A percentile compares a stretch with the other conserved stretches of the same genome.
Conservation (phyloP, 2,797 vertebrate species). For the Emys orbicularis region DNA sequence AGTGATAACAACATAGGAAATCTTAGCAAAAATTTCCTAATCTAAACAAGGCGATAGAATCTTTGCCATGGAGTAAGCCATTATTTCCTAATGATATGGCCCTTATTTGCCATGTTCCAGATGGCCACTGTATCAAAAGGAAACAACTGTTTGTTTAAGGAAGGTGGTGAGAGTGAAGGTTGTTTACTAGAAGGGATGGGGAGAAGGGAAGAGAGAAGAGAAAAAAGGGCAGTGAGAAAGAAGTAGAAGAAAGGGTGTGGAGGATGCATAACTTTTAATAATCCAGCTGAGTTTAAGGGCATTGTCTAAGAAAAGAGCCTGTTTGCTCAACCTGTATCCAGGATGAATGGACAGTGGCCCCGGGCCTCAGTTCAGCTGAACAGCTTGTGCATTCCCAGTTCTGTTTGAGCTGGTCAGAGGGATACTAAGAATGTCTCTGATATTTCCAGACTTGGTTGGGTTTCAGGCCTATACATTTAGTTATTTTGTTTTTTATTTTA, state of each 20-base stretch:
- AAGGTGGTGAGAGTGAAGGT: slow-evolving; percentile 40
- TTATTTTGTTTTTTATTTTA: background rate
- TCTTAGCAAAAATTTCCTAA: background rate
- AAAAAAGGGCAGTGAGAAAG: background rate
- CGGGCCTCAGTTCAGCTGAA: background rate
- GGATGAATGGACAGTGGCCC: slow-evolving; percentile 26
- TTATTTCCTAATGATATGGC: slow-evolving; percentile 11
- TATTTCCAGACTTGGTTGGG: background rate
- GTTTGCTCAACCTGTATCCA: slow-evolving; percentile 31
- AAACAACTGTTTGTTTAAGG: slow-evolving; percentile 45
- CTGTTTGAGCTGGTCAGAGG: slow-evolving; percentile 26
- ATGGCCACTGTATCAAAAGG: slow-evolving; percentile 18
- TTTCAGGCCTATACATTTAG: background rate
- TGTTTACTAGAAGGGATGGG: slow-evolving; percentile 15
- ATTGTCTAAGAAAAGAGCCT: slow-evolving; percentile 31
- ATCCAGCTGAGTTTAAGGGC: background rate
- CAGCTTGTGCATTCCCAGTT: slow-evolving; percentile 52
- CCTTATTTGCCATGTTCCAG: slow-evolving; percentile 18
- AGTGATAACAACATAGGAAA: background rate
- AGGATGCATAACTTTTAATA: background rate
- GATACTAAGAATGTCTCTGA: background rate
- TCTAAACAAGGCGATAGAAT: background rate
- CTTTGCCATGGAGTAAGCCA: background rate
- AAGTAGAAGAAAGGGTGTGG: background rate
- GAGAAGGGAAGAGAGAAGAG: background rate